phyloP scores from a whole-genome alignment of 2,797 vertebrate genomes.

The Rhodeus uyekii region DNA sequence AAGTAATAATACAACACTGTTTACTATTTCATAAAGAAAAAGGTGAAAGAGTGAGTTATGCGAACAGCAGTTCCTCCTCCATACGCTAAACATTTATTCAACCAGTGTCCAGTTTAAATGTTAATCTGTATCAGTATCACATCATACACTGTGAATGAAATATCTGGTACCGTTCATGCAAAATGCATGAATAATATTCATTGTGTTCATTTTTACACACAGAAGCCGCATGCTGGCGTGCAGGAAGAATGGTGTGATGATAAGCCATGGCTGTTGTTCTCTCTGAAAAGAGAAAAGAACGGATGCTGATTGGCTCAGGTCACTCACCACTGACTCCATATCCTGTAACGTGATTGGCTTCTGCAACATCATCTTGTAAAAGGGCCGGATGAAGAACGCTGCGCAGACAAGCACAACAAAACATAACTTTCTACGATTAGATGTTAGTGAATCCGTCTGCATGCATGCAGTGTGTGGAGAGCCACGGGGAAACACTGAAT shows the following conservation, averaged over 20 bases:
- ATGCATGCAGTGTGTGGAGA: too few relatives aligned
- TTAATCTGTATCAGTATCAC: not conserved
- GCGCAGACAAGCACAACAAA: constrained; percentile 43
- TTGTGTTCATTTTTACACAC: not conserved
- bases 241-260: not conserved
- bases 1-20: too few relatives aligned
- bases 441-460: not conserved
- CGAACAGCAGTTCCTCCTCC: too few relatives aligned
- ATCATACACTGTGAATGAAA: not conserved
- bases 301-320: not conserved
- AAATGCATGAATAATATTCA: not conserved
- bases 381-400: constrained; percentile 98
- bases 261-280: not conserved
- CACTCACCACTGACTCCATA: constrained; percentile 97
- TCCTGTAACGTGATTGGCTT: constrained; percentile 92
- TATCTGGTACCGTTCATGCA: too few relatives aligned
- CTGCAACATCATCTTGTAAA: constrained; percentile 99
- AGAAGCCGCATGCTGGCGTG: not conserved
- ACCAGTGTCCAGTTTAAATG: not conserved
- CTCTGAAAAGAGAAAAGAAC: not conserved
- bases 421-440: not conserved
- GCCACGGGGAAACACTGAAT: not conserved
- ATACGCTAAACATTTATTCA: not conserved
- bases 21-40: too few relatives aligned
- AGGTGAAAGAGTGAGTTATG: too few relatives aligned